These are phyloP conservation scores for Erebia aethiops DNA, from an alignment of 2,888 invertebrate species.

Conservation along the genomic window DNA sequence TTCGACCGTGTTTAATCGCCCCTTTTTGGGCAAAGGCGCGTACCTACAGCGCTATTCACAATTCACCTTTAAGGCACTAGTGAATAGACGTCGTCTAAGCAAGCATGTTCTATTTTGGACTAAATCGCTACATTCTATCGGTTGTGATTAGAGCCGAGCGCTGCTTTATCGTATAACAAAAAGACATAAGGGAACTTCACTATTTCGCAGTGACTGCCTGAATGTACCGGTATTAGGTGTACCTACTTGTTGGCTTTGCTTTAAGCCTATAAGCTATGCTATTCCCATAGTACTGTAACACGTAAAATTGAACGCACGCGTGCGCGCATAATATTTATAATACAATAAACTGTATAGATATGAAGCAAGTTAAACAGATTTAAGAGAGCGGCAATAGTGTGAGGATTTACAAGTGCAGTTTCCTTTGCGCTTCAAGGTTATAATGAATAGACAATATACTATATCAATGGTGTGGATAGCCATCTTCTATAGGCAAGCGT, in stretches of 20 bases:
- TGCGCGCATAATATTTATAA: too few relatives aligned
- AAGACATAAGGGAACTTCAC: conserved; percentile 1
- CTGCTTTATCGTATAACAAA: not conserved
- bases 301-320: too few relatives aligned
- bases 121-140: conserved; percentile 4
- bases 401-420: too few relatives aligned
- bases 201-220: not conserved
- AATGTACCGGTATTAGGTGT: not conserved
- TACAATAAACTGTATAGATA: too few relatives aligned
- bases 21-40: not conserved
- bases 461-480: too few relatives aligned
- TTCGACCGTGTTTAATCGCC: not conserved
- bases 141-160: conserved; percentile 10
- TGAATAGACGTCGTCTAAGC: conserved; percentile 4
- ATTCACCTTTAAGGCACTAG: conserved; percentile 3
- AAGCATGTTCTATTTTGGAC: conserved; percentile 2
- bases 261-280: not conserved
- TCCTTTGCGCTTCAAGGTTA: too few relatives aligned
- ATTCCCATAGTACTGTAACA: too few relatives aligned
- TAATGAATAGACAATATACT: too few relatives aligned
- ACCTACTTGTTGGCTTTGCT: not conserved
- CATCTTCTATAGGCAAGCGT: too few relatives aligned
- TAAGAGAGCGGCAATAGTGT: too few relatives aligned
- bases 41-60: conserved; percentile 5
- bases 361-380: too few relatives aligned